These are phyloP conservation scores for Bombycilla garrulus DNA, from an alignment of 2,113 vertebrate genomes.

Conservation along the genomic window DNA sequence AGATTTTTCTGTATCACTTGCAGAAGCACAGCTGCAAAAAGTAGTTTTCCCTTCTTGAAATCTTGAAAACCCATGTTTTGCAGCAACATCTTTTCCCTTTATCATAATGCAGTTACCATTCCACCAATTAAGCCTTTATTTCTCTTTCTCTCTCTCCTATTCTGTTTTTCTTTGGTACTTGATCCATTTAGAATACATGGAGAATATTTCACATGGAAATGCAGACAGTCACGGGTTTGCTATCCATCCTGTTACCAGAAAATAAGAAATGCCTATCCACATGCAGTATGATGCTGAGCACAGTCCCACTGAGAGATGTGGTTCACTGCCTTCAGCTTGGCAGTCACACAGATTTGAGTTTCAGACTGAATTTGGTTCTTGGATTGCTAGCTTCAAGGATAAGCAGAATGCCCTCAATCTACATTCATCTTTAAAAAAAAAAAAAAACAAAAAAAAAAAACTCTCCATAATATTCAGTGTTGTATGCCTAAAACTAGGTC, in stretches of 20 bases:
- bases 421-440: neutral
- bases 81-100: neutral
- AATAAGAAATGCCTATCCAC: neutral
- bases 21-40: neutral
- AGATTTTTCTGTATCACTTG: neutral
- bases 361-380: neutral
- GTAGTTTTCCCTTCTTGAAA: neutral
- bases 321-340: neutral
- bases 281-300: neutral
- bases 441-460: neutral
- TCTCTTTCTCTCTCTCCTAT: neutral
- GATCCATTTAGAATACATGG: neutral
- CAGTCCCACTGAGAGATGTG: neutral
- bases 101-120: neutral
- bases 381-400: neutral
- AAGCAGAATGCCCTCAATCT: neutral
- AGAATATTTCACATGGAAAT: neutral
- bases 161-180: neutral
- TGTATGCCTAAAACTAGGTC: neutral
- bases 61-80: neutral
- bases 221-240: accelerated
- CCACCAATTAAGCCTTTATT: neutral
- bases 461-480: neutral
- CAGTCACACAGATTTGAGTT: neutral
- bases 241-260: neutral